Evolutionary conservation across 2,888 invertebrate genomes (phyloP), one percentile per base, ranked within the genome.

Genomic region (Zelleria hepariella): DNA sequence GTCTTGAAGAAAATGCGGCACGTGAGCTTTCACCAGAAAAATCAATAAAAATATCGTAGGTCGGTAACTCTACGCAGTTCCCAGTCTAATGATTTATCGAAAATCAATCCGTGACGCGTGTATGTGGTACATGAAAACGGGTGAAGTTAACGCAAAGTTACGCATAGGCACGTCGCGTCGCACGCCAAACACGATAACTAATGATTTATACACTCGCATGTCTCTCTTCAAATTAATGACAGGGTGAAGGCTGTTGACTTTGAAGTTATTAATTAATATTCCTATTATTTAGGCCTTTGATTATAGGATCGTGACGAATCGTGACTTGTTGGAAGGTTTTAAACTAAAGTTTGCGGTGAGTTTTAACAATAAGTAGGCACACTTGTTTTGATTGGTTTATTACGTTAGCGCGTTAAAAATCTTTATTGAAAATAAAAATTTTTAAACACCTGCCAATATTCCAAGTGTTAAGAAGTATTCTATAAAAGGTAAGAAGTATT

Each of bases 191-290:
- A 72, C 78, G 86, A 86, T 86, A 86, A 75, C 75, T 82, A 82
- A 83, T 87, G 87, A 87, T 87, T 87, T 86, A 87, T 86, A 82
- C 82, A 78, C 83, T 80, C 79, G 73, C 75, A 79, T 77, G 78
- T 78, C 85, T 81, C 77, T 77, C 77, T 77, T 79, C 75, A 74
- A 82, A 84, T 83, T 85, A 84, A 85, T 86, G 87, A 86, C 83
- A 82, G 84, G 83, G 80, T 75, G 78, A 80, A 80, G 77, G 76
- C 73, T 83, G 86, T 86, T 87, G 84, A 86, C 86, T 87, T 85
- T 80, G 77, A 77, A 83, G 84, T 86, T 84, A 86, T 82, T 87
- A 87, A 87, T 87, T 87, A 86, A 85, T 85, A 81, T 77, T 76
- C 78, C 79, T 83, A 81, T 83, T 85, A 84, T 85, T 86, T 78